These are phyloP conservation scores for Crocallis elinguaria DNA, from an alignment of 2,888 invertebrate genomes.

Conservation along the genomic window DNA sequence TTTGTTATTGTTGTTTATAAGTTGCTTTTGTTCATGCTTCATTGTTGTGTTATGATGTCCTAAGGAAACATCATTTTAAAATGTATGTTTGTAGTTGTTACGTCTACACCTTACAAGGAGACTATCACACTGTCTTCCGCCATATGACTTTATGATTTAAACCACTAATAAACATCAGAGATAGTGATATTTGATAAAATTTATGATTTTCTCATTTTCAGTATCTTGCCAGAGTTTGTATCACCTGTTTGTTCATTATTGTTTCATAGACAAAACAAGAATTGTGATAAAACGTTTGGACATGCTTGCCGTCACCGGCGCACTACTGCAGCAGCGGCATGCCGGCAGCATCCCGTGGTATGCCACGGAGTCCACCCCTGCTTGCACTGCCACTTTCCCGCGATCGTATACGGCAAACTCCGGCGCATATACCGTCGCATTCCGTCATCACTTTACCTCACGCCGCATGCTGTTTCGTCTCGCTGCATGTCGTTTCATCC, in stretches of 20 bases:
- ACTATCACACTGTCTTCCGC: constrained; percentile 29
- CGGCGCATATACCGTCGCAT: too few species aligned
- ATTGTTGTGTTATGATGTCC: constrained; percentile 10
- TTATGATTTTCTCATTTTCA: constrained; percentile 15
- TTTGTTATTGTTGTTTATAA: constrained; percentile 15
- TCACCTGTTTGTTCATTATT: neutral
- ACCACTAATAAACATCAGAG: constrained; percentile 33
- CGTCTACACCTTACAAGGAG: constrained; percentile 27
- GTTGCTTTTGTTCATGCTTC: constrained; percentile 15
- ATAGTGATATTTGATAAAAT: constrained; percentile 39
- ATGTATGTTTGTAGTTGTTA: neutral
- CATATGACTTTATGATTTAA: constrained; percentile 29
- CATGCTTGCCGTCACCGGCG: too few species aligned
- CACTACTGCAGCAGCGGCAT: too few species aligned
- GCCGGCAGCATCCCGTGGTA: too few species aligned
- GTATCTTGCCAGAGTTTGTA: neutral
- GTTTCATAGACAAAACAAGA: neutral
- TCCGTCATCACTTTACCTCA: too few species aligned
- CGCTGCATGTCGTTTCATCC: too few species aligned
- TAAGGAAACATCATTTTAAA: neutral
- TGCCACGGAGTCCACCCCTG: too few species aligned
- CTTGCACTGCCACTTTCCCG: too few species aligned
- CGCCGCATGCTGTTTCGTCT: too few species aligned
- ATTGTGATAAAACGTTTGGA: too few species aligned
- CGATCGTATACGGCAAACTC: too few species aligned